Evolutionary conservation across 2,797 vertebrate genomes (phyloP), one percentile per base, ranked within the genome.

Genomic region (Eulemur albifrons): DNA sequence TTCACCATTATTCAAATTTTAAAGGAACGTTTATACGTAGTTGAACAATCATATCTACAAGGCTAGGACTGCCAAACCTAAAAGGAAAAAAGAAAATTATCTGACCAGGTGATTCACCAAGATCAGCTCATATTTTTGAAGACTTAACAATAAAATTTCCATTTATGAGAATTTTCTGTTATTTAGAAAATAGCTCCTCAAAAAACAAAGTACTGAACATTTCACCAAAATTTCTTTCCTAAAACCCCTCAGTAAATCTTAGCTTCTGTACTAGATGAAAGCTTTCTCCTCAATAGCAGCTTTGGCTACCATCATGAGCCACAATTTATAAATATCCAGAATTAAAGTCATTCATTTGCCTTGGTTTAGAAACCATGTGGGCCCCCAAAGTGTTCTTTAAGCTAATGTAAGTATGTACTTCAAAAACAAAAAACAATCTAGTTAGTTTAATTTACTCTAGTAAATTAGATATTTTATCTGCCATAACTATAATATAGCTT

Each of bases 391-490:
- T 97, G 96, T 94, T 97, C 97, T 96, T 96, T 75, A 98, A 97
- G 93, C 50, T 73, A 96, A 93, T 89, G 95, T 97, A 97, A 98
- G 96, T 96, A 96, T 48, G 94, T 76, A 69, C 96, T 94, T 92
- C 77, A 97, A 95, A 98, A 98, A 97, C 80, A 23, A 84, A 96
- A 94, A 93, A 92, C 94, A 98, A 98, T 97, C 98, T 98, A 97
- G 96, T 98, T 98, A 98, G 98, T 77, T 97, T 98, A 93, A 98
- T 98, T 98, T 98, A 98, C 98, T 98, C 83, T 93, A 94, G 96
- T 86, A 98, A 98, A 98, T 98, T 80, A 98, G 97, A 97, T 98
- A 94, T 95, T 98, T 98, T 97, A 98, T 90, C 97, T 97, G 97
- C 97, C 93, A 98, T 97, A 98, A 98, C 97, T 97, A 95, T 65